phyloP scores from a whole-genome alignment of 2,113 vertebrate species.

The Syngnathus scovelli region DNA sequence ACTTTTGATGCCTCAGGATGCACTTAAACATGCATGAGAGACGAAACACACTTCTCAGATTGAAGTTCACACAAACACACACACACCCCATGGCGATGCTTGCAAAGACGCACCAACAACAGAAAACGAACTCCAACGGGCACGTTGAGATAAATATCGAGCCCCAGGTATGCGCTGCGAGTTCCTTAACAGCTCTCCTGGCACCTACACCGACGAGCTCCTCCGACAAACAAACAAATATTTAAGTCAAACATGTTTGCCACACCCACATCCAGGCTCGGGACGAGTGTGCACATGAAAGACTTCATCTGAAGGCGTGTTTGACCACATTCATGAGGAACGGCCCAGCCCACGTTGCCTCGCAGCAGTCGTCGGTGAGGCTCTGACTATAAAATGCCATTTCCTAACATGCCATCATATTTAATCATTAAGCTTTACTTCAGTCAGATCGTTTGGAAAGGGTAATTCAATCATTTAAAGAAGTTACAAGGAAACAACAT shows the following conservation, averaged over 20 bases:
- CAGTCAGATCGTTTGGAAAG: neutral
- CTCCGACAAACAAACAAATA: conserved; percentile 7
- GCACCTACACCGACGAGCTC: conserved; percentile 3
- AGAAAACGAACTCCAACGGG: conserved; percentile 17
- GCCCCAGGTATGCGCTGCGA: conserved; percentile 25
- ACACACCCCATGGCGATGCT: conserved; percentile 20
- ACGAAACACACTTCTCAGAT: conserved; percentile 20
- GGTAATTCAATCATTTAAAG: too few species aligned
- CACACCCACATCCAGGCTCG: conserved; percentile 16
- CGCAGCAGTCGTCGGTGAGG: neutral
- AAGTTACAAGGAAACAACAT: too few species aligned
- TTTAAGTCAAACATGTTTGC: conserved; percentile 7
- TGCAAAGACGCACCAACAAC: conserved; percentile 18
- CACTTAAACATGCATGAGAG: conserved; percentile 41
- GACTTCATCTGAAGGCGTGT: neutral
- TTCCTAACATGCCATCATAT: too few species aligned
- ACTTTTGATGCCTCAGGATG: conserved; percentile 23
- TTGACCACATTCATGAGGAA: conserved; percentile 7
- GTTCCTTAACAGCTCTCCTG: conserved; percentile 19
- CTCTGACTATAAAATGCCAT: neutral
- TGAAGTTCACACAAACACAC: conserved; percentile 3
- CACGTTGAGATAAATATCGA: conserved; percentile 43
- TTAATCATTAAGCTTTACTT: neutral
- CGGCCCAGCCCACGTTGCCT: neutral
- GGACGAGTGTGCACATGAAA: conserved; percentile 9